phyloP scores from a whole-genome alignment of 1,140 invertebrate genomes.

The Drosophila leontia region DNA sequence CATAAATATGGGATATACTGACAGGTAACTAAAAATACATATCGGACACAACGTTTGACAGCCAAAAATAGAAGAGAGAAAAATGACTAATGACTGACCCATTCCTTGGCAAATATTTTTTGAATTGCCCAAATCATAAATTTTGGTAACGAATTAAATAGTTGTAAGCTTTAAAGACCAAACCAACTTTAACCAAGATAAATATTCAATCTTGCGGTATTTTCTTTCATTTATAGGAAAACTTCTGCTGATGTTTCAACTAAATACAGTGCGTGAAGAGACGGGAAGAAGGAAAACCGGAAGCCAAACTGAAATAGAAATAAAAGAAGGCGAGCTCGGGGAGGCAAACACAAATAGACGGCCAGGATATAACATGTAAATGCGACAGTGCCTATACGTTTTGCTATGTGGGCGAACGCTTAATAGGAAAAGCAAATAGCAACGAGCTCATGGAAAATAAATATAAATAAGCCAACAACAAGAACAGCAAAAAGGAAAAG shows the following conservation, averaged over 20 bases:
- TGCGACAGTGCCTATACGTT: slow-evolving; percentile 42
- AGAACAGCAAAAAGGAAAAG: slow-evolving; percentile 14
- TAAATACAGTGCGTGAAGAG: slow-evolving; percentile 51
- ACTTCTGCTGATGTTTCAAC: slow-evolving; percentile 71
- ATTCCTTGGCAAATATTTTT: not conserved
- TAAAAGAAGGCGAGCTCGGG: slow-evolving; percentile 48
- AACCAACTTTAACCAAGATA: slow-evolving; percentile 19
- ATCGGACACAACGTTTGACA: not conserved
- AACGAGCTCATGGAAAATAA: slow-evolving; percentile 75
- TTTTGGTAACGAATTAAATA: not conserved
- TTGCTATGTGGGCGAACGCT: slow-evolving; percentile 41
- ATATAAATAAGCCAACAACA: slow-evolving; percentile 73
- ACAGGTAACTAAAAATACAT: slow-evolving; percentile 15
- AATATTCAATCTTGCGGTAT: slow-evolving; percentile 21
- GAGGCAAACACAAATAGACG: slow-evolving; percentile 59
- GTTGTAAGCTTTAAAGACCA: not conserved
- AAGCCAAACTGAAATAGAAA: slow-evolving; percentile 37
- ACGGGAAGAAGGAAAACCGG: slow-evolving; percentile 7
- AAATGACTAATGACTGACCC: slow-evolving; percentile 6
- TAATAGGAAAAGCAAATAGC: slow-evolving; percentile 78
- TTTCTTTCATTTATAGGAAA: slow-evolving; percentile 15
- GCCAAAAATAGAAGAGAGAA: slow-evolving; percentile 1
- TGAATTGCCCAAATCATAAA: slow-evolving; percentile 9
- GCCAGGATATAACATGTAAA: slow-evolving; percentile 65
- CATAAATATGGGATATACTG: slow-evolving; percentile 10